Evolutionary conservation across 2,888 invertebrate species (phyloP), one percentile per base, ranked within the genome.

Genomic region (Parasteatoda lunata): DNA sequence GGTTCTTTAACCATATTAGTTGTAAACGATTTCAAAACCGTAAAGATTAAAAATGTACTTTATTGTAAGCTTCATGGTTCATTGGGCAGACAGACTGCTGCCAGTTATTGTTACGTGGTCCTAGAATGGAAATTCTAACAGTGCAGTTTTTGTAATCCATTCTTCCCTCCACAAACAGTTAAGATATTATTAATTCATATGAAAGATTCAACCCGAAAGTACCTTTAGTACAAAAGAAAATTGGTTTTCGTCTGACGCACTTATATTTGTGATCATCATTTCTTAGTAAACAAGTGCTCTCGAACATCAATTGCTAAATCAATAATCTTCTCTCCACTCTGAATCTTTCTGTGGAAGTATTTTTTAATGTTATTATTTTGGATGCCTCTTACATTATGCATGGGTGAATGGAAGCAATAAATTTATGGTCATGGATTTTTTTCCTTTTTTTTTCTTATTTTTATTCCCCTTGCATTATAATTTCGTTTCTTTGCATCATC

Each of bases 351-450:
- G 64, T 66, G 66, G 54, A 81, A 54, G 49, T 48, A 78, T 68
- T 81, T 81, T 81, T 81, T 75, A 75, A 66, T 68, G 51, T 66
- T 66, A 75, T 81, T 81, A 81, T 73, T 73, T 81, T 15, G 66
- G 81, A 81, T 73, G 81, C 81, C 68, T 73, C 54, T 15, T 81
- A 75, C 81, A 81, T 81, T 73, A 81, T 81, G 81, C 81, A 81
- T 81, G 81, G 66, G 47, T 54, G 73, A 68, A 81, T 81, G 73
- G 52, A 66, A 73, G 72, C 65, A 81, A 81, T 72, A 81, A 81
- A 81, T 81, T 81, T 81, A 81, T 81, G 81, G 73, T 81, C 81
- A 73, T 51, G 66, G 15, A 66, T 15, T 5, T 15, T 73, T 81
- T 73, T 49, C 49, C 49, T n/a, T 30, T 49, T 5, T 7, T n/a